Conservation (phyloP, 1,140 invertebrate species). For the Condylostylus longicornis region DNA sequence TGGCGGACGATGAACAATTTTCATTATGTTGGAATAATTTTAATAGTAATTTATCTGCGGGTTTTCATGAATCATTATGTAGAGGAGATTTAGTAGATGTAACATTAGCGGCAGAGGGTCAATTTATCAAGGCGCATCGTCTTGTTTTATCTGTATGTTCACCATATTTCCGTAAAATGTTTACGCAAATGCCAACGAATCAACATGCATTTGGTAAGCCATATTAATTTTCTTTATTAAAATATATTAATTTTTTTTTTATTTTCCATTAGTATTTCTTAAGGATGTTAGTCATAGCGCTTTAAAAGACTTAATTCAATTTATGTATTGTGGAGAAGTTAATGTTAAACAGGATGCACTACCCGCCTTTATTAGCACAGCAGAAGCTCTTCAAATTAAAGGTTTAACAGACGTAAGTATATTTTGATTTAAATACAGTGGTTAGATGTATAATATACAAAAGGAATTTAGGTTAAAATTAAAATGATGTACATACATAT, state of each 20-base stretch:
- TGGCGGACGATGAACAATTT: constrained; percentile 58
- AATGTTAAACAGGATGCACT: constrained; percentile 72
- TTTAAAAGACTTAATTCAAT: constrained; percentile 61
- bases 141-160: constrained; percentile 71
- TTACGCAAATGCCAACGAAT: constrained; percentile 46
- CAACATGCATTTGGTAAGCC: constrained; percentile 42
- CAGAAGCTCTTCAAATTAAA: constrained; percentile 71
- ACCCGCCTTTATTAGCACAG: constrained; percentile 66
- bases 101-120: constrained; percentile 63
- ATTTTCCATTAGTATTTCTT: constrained; percentile 51
- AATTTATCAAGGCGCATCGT: constrained; percentile 64
- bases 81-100: constrained; percentile 67
- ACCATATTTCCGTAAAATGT: constrained; percentile 70
- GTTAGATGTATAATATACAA: too few relatives aligned
- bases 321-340: constrained; percentile 78
- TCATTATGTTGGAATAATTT: constrained; percentile 65
- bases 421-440: too few relatives aligned
- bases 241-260: constrained; percentile 3
- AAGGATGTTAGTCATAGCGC: constrained; percentile 65
- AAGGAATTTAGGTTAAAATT: too few relatives aligned
- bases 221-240: not conserved
- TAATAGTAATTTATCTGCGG: constrained; percentile 54
- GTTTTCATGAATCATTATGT: constrained; percentile 54
- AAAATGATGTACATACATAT: too few relatives aligned
- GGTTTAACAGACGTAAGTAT: constrained; percentile 46